Base-by-base conservation (phyloP, 2,888 invertebrate species). In the Polydrusus pterygomalis region DNA sequence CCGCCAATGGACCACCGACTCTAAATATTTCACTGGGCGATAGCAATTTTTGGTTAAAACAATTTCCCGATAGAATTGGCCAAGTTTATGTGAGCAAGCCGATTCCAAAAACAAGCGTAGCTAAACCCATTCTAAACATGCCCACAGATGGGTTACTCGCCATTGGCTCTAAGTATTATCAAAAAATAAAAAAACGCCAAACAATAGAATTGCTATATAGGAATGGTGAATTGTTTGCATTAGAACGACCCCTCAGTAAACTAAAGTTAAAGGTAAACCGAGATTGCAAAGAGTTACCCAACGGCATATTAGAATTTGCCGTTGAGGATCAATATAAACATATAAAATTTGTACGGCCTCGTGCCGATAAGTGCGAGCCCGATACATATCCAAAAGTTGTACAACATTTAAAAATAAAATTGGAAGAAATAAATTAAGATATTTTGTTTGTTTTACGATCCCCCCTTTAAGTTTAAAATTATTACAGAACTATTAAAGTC, bases 91-190 rank as follows among this genome's bases (percentile, higher is more conserved):
- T 49, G 13, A 49, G 49, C 18, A 49, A 49, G 17, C 49, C 49
- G 15, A 18, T 49, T 17, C 7, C 49, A 18, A 49, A 49, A 49
- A 49, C 17, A 3, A 49, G 17, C 8, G 10, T 17, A 2, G 17
- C 49, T 17, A 2, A 9, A 7, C 49, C 49, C 1, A 17, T 49
- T 17, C 8, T 17, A 17, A 18, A 18, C 1, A 49, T 49, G 49
- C 49, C 49, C 49, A 9, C 18, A 10, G 49, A 49, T n/a, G 49
- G 49, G 17, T 49, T 49, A 17, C 49, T 49, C n/a, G 49, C 49
- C 17, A 49, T 49, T 9, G 49, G 49, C 5, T 8, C 17, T 17
- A 15, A 9, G 47, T 18, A 17, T 9, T 49, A 49, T 49, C 49
- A 49, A 49, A 49, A 49, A 49, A 15, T 49, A 17, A 49, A 49